Percentiles rank a stretch among this genome's conserved stretches.
Conservation (phyloP, 2,797 vertebrate species). For the Eidolon dupreanum region DNA sequence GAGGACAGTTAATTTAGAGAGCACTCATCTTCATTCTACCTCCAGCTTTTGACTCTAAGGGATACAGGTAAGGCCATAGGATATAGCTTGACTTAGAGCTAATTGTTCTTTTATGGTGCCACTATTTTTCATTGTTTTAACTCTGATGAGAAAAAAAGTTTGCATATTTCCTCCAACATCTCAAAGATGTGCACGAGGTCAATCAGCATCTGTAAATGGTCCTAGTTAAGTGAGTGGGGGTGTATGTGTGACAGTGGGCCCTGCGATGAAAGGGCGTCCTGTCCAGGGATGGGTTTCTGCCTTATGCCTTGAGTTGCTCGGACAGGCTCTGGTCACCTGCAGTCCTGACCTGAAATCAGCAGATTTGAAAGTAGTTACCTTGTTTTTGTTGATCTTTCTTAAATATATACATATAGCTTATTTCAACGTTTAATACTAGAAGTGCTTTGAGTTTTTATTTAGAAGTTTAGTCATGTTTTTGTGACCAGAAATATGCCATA, state of each 20-base stretch:
- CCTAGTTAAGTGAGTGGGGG: no score
- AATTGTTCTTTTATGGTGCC: neutral
- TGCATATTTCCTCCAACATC: neutral
- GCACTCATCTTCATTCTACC: neutral
- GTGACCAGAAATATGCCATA: neutral
- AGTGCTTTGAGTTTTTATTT: neutral
- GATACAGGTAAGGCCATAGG: neutral
- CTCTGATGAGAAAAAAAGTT: neutral
- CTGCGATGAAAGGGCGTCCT: neutral
- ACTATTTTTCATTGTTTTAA: neutral
- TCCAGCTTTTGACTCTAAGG: neutral
- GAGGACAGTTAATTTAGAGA: neutral
- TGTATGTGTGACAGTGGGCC: neutral
- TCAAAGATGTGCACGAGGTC: neutral
- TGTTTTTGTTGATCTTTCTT: neutral
- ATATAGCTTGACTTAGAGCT: neutral
- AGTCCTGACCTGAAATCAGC: neutral
- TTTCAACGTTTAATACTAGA: neutral
- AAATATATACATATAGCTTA: neutral
- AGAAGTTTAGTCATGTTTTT: neutral
- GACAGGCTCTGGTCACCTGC: neutral
- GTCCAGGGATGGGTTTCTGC: neutral
- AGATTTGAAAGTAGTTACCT: neutral
- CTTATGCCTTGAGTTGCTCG: neutral
- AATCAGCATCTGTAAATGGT: neutral